phyloP scores from a whole-genome alignment of 2,888 invertebrate genomes.

The Cephus rjabovi region DNA sequence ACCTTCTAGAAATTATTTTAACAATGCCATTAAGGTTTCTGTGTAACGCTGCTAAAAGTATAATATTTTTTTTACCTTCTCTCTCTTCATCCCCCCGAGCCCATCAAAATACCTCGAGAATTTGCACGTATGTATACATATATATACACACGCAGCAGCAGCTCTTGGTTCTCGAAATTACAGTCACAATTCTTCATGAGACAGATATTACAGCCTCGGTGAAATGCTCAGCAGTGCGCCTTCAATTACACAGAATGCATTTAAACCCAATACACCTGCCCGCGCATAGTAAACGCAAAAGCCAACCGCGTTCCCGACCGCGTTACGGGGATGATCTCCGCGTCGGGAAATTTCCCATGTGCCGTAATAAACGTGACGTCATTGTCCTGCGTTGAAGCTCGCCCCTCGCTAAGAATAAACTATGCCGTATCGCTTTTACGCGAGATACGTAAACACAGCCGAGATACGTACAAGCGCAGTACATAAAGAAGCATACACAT shows the following conservation, averaged over 20 bases:
- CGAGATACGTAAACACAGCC: background rate
- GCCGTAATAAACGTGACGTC: conserved; percentile 29
- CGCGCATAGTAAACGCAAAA: conserved; percentile 24
- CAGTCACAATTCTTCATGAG: conserved; percentile 56
- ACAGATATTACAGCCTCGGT: conserved; percentile 52
- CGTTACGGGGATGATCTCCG: conserved; percentile 13
- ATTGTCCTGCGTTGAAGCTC: background rate
- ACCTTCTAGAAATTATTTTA: conserved; percentile 42
- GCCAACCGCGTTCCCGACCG: background rate
- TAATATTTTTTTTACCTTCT: conserved; percentile 34
- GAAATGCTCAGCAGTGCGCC: conserved; percentile 42
- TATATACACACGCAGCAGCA: background rate
- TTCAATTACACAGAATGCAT: conserved; percentile 57
- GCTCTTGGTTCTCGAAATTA: conserved; percentile 50
- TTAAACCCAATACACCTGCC: conserved; percentile 48
- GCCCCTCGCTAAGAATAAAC: background rate
- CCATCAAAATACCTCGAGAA: background rate
- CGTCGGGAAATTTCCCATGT: conserved; percentile 28
- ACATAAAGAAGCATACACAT: background rate
- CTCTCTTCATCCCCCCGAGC: background rate
- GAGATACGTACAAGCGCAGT: background rate
- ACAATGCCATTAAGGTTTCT: conserved; percentile 47
- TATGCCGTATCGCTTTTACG: background rate
- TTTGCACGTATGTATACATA: background rate
- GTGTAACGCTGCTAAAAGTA: conserved; percentile 34